Base-by-base conservation (phyloP, 2,113 vertebrate species). In the Clupea harengus region DNA sequence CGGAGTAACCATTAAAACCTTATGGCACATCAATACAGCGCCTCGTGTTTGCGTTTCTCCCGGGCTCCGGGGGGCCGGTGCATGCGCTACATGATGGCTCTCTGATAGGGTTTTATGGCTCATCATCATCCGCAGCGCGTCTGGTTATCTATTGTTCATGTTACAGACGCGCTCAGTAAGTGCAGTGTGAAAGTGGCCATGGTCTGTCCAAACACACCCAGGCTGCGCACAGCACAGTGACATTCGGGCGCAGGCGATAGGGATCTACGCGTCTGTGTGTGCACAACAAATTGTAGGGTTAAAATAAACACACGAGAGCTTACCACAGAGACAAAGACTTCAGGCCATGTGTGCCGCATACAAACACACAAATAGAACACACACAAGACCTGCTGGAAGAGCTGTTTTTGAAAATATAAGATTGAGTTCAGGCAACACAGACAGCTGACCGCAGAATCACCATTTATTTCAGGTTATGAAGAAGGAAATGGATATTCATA, bases 201-300 rank as follows among this genome's bases (percentile, higher is more conserved):
- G 13, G 32, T 78, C 72, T 78, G 28, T 78, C 28, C 72, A 78
- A 78, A 78, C 72, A 78, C 39, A 32, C 13, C 11, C 13, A 28
- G 72, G 72, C 72, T 78, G 72, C 5, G 32, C 28, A 6, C 4
- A 44, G 28, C 28, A 13, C 72, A 78, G n/a, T 67, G 64, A 67
- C 64, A 67, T 67, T 67, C n/a, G 28, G n/a, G 64, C 8, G n/a
- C 64, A 28, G n/a, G 25, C n/a, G 72, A 78, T 78, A 78, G 9
- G 15, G 25, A 78, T 78, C 72, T 78, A 2, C 4, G 28, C 13
- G 28, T 39, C 10, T 78, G 72, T 78, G 72, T 78, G 72, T 78
- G 72, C 72, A 78, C 72, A 78, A 78, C 72, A 78, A 78, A 78
- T 78, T 78, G 72, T 39, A 39, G 32, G 72, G 72, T 78, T 78